phyloP scores from a whole-genome alignment of 2,113 vertebrate species.

The Apodemus sylvaticus region DNA sequence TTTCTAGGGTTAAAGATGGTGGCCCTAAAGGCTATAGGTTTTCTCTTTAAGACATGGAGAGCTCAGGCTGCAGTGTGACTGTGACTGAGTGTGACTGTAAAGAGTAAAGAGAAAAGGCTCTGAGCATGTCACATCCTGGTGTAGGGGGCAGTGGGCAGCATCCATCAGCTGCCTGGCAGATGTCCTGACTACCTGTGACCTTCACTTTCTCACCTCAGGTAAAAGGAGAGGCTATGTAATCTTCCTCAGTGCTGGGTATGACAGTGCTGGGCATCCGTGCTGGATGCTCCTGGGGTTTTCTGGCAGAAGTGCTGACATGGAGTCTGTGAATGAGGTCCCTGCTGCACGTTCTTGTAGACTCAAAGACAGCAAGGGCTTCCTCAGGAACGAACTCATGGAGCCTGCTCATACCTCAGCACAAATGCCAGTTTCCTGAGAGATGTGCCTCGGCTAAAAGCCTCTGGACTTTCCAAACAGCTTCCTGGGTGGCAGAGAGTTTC shows the following conservation, averaged over 20 bases:
- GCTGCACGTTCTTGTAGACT: background rate
- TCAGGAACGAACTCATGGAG: too few species aligned
- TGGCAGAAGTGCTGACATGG: background rate
- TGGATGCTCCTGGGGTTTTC: background rate
- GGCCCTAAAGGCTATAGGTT: background rate
- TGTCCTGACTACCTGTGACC: background rate
- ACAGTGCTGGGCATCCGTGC: too few species aligned
- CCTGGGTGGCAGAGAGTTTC: background rate
- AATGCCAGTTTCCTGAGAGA: background rate
- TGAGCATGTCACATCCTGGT: too few species aligned
- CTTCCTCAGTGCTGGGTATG: background rate
- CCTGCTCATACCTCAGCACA: background rate
- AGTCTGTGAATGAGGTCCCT: background rate
- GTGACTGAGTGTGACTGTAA: background rate
- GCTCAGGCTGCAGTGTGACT: background rate
- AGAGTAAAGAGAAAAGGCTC: background rate
- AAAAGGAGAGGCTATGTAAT: fast-evolving
- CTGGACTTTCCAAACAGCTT: fast-evolving
- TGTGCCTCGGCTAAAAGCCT: background rate
- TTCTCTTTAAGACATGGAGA: background rate
- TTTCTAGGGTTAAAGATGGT: background rate
- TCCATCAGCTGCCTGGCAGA: background rate
- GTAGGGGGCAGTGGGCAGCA: background rate
- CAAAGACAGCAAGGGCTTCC: background rate
- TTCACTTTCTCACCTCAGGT: background rate